phyloP scores from a whole-genome alignment of 2,113 vertebrate species.

The Oreochromis tanganicae region DNA sequence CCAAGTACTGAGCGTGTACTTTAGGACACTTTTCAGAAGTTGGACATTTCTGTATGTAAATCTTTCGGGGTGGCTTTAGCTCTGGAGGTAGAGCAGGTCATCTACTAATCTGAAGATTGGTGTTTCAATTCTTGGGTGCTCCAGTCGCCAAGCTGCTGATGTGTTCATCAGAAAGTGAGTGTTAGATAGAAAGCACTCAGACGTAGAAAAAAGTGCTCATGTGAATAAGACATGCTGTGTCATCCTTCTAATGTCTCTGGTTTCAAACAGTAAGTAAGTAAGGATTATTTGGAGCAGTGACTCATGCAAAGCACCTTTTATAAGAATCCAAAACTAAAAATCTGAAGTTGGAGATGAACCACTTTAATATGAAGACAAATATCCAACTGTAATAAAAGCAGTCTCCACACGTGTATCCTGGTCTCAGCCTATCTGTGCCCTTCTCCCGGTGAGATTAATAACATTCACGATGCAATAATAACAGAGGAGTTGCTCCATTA shows the following conservation, averaged over 20 bases:
- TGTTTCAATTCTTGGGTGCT: background rate
- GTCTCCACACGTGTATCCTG: background rate
- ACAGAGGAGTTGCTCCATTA: slow-evolving; percentile 42
- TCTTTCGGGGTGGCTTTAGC: background rate
- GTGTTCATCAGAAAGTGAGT: background rate
- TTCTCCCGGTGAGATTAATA: slow-evolving; percentile 8
- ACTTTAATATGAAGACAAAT: background rate
- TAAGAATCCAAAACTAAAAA: background rate
- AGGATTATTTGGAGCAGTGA: background rate
- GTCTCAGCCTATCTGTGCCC: background rate
- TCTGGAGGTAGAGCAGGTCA: background rate
- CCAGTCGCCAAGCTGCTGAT: background rate
- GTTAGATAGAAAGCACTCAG: background rate
- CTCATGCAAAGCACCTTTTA: background rate
- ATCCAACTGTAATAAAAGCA: background rate
- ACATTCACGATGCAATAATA: slow-evolving; percentile 29
- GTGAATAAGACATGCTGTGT: background rate
- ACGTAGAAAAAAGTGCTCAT: background rate
- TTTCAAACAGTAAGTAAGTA: background rate
- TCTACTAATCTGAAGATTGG: background rate
- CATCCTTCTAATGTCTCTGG: background rate
- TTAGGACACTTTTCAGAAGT: background rate
- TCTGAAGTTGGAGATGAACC: background rate
- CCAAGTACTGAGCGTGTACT: rapidly evolving
- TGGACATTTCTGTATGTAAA: background rate